Conservation (phyloP, 2,113 vertebrate species). For the Urocitellus parryii region DNA sequence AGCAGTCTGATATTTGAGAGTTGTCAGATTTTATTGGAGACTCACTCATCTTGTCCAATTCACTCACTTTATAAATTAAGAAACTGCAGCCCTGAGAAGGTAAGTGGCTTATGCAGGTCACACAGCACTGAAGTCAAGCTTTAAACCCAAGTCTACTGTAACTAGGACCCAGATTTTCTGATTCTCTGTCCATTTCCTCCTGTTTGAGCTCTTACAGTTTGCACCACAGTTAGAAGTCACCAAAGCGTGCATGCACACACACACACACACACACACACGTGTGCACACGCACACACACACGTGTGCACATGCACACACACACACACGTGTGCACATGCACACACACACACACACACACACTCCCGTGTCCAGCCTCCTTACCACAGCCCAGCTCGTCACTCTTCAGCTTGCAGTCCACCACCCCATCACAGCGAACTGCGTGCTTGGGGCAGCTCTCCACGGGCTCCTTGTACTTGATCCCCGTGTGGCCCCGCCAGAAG, state of each 20-base stretch:
- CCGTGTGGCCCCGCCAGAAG: conserved; percentile 85
- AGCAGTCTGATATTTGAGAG: neutral
- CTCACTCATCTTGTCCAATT: neutral
- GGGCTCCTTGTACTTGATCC: conserved; percentile 87
- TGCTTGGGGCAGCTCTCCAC: conserved; percentile 83
- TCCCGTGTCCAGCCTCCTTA: conserved; percentile 62
- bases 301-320: too few relatives aligned
- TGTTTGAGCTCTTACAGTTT: neutral
- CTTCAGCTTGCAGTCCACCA: conserved; percentile 85
- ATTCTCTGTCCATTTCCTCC: neutral
- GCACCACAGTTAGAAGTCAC: neutral
- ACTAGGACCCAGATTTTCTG: neutral
- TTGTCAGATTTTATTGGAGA: neutral
- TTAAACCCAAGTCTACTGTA: neutral
- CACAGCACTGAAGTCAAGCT: neutral
- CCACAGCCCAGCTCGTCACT: conserved; percentile 89
- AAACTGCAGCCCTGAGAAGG: neutral
- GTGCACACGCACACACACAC: neutral
- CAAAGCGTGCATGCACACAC: too few relatives aligned
- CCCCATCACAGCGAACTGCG: conserved; percentile 84
- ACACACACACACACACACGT: rapidly evolving
- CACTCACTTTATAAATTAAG: neutral
- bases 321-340: rapidly evolving
- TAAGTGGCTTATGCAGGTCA: neutral
- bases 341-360: rapidly evolving